phyloP scores from a whole-genome alignment of 64 coral and sea anemone species.

The Pachyseris speciosa region DNA sequence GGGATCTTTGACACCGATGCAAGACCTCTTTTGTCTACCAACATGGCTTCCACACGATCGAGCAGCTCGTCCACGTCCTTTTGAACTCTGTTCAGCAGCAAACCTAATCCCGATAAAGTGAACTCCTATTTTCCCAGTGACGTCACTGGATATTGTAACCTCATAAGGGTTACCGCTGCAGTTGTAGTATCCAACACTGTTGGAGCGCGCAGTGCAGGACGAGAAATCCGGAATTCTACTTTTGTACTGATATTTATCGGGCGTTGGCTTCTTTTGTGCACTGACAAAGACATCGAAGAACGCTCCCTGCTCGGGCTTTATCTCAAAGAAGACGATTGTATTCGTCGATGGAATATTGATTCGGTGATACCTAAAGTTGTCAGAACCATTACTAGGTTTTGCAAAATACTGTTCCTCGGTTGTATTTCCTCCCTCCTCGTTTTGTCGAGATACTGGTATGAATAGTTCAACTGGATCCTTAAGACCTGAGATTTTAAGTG shows the following conservation, averaged over 20 bases:
- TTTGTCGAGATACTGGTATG: constrained; percentile 31
- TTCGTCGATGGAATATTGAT: constrained; percentile 46
- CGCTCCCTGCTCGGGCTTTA: not conserved
- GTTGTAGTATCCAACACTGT: not conserved
- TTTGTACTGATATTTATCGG: constrained; percentile 27
- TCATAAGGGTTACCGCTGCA: constrained; percentile 54
- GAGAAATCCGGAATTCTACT: constrained; percentile 40
- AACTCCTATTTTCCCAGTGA: constrained; percentile 34
- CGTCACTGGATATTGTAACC: constrained; percentile 28
- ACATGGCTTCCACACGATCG: constrained; percentile 8
- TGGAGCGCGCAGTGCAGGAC: constrained; percentile 10
- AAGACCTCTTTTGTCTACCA: constrained; percentile 53
- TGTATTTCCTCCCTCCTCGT: not conserved
- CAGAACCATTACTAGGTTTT: constrained; percentile 49
- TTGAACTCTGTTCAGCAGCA: not conserved
- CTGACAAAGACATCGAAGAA: constrained; percentile 49
- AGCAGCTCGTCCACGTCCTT: not conserved
- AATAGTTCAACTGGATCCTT: constrained; percentile 61
- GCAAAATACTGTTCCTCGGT: constrained; percentile 16
- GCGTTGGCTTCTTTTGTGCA: constrained; percentile 31
- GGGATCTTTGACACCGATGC: constrained; percentile 65
- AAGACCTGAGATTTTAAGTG: constrained; percentile 27
- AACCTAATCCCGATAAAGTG: constrained; percentile 68
- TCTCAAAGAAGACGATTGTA: constrained; percentile 17
- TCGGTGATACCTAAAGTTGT: constrained; percentile 62